Conservation (phyloP, 1,140 invertebrate genomes). For the Leptinotarsa lineolata region DNA sequence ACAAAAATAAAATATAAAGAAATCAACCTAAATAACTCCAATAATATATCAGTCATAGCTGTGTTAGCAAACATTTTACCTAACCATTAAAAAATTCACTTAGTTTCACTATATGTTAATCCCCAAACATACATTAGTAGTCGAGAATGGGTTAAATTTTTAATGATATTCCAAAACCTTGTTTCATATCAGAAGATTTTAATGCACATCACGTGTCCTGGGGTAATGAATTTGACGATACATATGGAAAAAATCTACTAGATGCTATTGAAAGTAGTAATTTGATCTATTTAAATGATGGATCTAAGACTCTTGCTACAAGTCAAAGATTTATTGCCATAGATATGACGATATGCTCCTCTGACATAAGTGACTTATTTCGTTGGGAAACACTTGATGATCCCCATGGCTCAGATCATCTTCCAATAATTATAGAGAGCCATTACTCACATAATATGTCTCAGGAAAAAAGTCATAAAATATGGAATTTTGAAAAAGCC, state of each 20-base stretch:
- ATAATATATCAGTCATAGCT: too few species aligned
- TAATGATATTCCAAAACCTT: conserved; percentile 14
- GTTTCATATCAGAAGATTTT: conserved; percentile 13
- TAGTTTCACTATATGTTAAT: too few species aligned
- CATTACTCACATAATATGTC: too few species aligned
- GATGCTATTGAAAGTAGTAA: conserved; percentile 6
- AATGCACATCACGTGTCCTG: too few species aligned
- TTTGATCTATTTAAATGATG: conserved; percentile 13
- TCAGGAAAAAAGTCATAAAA: conserved; percentile 16
- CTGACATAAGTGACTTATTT: too few species aligned
- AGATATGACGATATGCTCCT: background rate
- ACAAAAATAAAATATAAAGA: too few species aligned
- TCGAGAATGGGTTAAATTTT: too few species aligned
- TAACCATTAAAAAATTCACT: too few species aligned
- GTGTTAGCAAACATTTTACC: too few species aligned
- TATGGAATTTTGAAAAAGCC: background rate
- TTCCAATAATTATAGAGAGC: conserved; percentile 12
- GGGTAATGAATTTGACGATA: conserved; percentile 11
- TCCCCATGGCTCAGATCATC: conserved; percentile 10
- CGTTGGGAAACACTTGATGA: too few species aligned
- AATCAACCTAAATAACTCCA: too few species aligned
- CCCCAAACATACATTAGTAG: too few species aligned
- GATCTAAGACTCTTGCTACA: conserved; percentile 1
- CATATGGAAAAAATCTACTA: conserved; percentile 12
- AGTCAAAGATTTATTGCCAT: background rate